Evolutionary conservation across 2,797 vertebrate genomes (phyloP), one percentile per base, ranked within the genome.

Genomic region (Lacerta agilis): DNA sequence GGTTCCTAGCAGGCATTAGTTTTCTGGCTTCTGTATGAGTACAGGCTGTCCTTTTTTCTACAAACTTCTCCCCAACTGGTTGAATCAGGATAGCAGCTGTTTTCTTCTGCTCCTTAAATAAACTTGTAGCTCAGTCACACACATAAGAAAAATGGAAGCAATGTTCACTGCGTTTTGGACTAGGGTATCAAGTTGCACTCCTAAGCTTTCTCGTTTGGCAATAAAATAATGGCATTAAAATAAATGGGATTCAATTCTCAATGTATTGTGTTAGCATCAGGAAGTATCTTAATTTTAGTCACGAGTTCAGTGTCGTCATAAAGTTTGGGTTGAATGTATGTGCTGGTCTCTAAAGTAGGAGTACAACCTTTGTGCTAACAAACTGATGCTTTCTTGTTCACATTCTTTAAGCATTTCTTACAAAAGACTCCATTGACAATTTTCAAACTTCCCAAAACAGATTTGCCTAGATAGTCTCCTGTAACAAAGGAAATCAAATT

Each of bases 401-500:
- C 84, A 73, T 93, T 93, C 87, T 88, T 91, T 15, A 76, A 90
- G 92, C 92, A 92, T 87, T 90, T 86, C 67, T 94, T 87, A 92
- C 81, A 92, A 94, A 93, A 91, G 85, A 77, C 86, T 92, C 67
- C 2, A 88, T 87, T 94, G 89, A 92, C 87, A 94, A 93, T 94
- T 97, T 97, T 96, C 95, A 97, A 92, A 97, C 91, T 66, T 92
- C 92, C 82, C 92, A 87, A 93, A 92, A 92, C 91, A 93, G 94
- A 91, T 96, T 90, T 92, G 91, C 93, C 90, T 90, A 95, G 90
- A 92, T 94, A 91, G 93, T 86, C 82, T 75, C 91, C 66, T 90
- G 91, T 93, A 92, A 95, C 94, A 95, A 94, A 96, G 94, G 94
- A 96, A 94, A 97, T 87, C 93, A 93, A 97, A 96, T 90, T 93